These are phyloP conservation scores for Choristoneura rosaceana DNA, from an alignment of 2,888 invertebrate genomes.

Conservation along the genomic window DNA sequence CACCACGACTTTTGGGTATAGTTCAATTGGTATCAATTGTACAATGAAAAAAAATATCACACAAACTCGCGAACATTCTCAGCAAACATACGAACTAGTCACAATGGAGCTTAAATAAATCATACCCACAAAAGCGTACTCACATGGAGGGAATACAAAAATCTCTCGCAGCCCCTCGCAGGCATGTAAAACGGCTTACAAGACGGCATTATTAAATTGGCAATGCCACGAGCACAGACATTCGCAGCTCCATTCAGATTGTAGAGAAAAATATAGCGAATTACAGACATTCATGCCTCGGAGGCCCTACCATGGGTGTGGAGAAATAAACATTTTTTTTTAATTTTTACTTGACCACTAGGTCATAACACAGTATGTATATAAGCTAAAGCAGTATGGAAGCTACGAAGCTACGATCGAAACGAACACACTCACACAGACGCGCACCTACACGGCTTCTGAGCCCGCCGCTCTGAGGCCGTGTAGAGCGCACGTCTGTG, in stretches of 20 bases:
- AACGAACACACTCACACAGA: no score
- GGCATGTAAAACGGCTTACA: slow-evolving; percentile 61
- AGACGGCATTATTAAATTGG: slow-evolving; percentile 74
- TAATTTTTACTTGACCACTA: no score
- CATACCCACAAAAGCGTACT: slow-evolving; percentile 37
- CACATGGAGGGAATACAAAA: slow-evolving; percentile 49
- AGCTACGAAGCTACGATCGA: no score
- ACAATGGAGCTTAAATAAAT: slow-evolving; percentile 34
- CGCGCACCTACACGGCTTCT: no score
- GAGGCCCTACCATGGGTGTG: slow-evolving; percentile 12
- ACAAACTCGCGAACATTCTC: neutral
- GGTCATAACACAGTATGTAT: no score
- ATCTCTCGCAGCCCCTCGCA: slow-evolving; percentile 52
- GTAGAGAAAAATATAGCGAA: slow-evolving; percentile 55
- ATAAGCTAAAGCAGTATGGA: no score
- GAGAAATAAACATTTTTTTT: no score
- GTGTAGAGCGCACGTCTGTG: no score
- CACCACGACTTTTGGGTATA: no score
- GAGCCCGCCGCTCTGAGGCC: no score
- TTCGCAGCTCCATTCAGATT: slow-evolving; percentile 62
- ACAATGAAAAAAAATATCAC: no score
- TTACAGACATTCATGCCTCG: slow-evolving; percentile 38
- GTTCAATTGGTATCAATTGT: no score
- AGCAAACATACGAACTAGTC: slow-evolving; percentile 13
- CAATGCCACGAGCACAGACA: slow-evolving; percentile 54